phyloP scores from a whole-genome alignment of 2,113 vertebrate species.

The Elachura formosa region DNA sequence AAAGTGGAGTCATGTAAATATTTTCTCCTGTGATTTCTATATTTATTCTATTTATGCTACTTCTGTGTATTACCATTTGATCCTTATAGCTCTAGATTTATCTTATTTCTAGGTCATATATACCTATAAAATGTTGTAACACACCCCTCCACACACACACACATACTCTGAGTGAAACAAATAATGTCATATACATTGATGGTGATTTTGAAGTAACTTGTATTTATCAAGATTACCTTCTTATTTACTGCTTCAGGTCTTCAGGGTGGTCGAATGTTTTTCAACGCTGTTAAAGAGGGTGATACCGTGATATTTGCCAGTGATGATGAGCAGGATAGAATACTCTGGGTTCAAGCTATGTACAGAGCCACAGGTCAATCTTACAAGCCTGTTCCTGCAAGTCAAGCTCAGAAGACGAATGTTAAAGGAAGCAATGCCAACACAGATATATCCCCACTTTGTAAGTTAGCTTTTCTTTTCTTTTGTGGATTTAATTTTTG shows the following conservation, averaged over 20 bases:
- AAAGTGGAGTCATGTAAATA: neutral
- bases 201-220: neutral
- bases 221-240: neutral
- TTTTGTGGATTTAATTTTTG: neutral
- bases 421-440: slow-evolving; percentile 76
- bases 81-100: neutral
- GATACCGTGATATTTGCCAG: slow-evolving; percentile 92
- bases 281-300: slow-evolving; percentile 93
- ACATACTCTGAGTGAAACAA: neutral
- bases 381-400: slow-evolving; percentile 86
- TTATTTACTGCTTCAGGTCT: slow-evolving; percentile 75
- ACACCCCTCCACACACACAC: too few relatives aligned
- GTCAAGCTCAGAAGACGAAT: slow-evolving; percentile 82
- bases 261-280: slow-evolving; percentile 88
- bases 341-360: slow-evolving; percentile 95
- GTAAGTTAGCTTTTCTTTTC: slow-evolving; percentile 72
- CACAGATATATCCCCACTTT: slow-evolving; percentile 77
- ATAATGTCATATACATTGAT: neutral
- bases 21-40: neutral
- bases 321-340: slow-evolving; percentile 89
- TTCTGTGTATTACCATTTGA: neutral
- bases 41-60: neutral
- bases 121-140: neutral
- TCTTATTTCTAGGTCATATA: neutral
- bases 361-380: slow-evolving; percentile 96